Base-by-base conservation (phyloP, 2,797 vertebrate genomes). In the Crocidura indochinensis region DNA sequence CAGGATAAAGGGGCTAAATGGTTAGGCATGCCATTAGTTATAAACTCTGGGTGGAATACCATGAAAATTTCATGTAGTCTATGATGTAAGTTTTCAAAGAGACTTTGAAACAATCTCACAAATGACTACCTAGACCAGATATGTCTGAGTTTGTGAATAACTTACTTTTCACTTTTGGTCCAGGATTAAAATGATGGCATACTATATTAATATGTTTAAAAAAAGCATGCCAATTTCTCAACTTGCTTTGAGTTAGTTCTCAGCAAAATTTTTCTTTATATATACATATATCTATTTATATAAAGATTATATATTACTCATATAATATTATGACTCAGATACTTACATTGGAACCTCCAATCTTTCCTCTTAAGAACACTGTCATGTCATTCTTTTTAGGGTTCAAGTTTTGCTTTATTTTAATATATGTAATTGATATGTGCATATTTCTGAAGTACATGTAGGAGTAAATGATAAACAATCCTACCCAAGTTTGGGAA, bases 401-500 rank as follows among this genome's bases (percentile, higher is more conserved):
- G 47, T 79, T 15, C 56, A 38, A 79, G 9, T 10, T 73, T 93
- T 90, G 64, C 10, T 79, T 60, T 88, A 29, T 74, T 15, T 92
- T 84, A n/a, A 24, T 19, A 2, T 75, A 6, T 27, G 19, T 90
- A 71, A 22, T 46, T 92, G 46, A 11, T 80, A 14, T 53, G 12
- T 53, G 64, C 11, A 4, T n/a, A 9, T 74, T 4, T 65, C 14
- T 26, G 27, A 64, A 49, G 0, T 71, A 20, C 71, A 44, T 47
- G 0, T 79, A 89, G 62, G 38, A 27, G 20, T 79, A n/a, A 60
- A 26, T 11, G 26, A 12, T 31, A 51, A 31, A 11, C 29, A 75
- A 65, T 1, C 19, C 20, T 69, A 10, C 38, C 53, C 56, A 79
- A 31, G 31, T 72, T 24, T 81, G 47, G 87, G 77, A 78, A 53